phyloP scores from a whole-genome alignment of 1,140 invertebrate genomes.

The Eumeta japonica region DNA sequence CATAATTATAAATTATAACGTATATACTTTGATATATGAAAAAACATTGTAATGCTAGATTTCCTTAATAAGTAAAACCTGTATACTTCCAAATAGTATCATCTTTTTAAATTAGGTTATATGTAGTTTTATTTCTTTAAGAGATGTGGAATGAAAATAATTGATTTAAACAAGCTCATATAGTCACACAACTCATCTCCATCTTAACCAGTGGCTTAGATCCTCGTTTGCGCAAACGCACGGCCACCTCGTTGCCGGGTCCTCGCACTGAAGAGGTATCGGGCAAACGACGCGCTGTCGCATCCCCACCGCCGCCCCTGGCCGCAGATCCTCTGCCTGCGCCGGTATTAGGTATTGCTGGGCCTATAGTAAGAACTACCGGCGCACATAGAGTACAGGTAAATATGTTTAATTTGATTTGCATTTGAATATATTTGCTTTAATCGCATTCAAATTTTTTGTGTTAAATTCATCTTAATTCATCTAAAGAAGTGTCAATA shows the following conservation, averaged over 20 bases:
- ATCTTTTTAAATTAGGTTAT: too few species aligned
- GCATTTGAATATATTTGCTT: too few species aligned
- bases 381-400: constrained; percentile 22
- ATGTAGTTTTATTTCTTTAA: too few species aligned
- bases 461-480: constrained; percentile 2
- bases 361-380: constrained; percentile 39
- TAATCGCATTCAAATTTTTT: neutral
- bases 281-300: constrained; percentile 14
- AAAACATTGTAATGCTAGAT: too few species aligned
- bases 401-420: too few species aligned
- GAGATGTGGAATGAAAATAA: too few species aligned
- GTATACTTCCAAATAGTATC: too few species aligned
- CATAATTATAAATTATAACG: too few species aligned
- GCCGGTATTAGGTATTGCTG: constrained; percentile 35
- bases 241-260: constrained; percentile 26
- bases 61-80: too few species aligned
- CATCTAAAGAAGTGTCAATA: neutral
- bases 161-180: too few species aligned
- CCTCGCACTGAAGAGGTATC: constrained; percentile 30
- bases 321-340: constrained; percentile 19
- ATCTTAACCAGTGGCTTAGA: constrained; percentile 32
- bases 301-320: constrained; percentile 5
- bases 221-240: constrained; percentile 31
- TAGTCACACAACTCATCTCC: too few species aligned
- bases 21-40: too few species aligned